These are phyloP conservation scores for Pelmatolapia mariae DNA, from an alignment of 2,113 vertebrate genomes.

Conservation along the genomic window DNA sequence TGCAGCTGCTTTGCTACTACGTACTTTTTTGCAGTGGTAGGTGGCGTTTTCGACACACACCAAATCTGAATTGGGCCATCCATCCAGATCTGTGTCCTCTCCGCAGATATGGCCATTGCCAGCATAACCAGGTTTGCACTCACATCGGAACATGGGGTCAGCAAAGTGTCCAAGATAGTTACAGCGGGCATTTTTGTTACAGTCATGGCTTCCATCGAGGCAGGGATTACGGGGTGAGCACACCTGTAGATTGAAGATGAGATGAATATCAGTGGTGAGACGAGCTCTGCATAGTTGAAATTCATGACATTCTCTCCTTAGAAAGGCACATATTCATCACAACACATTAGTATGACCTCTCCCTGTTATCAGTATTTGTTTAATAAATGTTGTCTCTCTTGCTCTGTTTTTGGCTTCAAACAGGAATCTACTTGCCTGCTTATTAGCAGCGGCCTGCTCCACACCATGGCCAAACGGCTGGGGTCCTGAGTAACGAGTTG, in stretches of 20 bases:
- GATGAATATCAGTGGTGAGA: background rate
- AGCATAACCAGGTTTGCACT: slow-evolving; percentile 95
- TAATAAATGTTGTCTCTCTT: background rate
- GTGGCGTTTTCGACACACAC: slow-evolving; percentile 95
- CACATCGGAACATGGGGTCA: slow-evolving; percentile 95
- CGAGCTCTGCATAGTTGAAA: background rate
- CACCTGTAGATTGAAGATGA: slow-evolving; percentile 66
- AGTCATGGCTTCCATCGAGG: slow-evolving; percentile 91
- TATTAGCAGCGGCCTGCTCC: slow-evolving; percentile 84
- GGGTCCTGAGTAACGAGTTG: slow-evolving; percentile 83
- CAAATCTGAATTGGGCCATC: slow-evolving; percentile 94
- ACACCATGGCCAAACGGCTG: slow-evolving; percentile 89
- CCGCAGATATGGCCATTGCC: slow-evolving; percentile 97
- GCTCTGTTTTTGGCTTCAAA: background rate
- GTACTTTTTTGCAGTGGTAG: slow-evolving; percentile 96
- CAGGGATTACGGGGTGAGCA: slow-evolving; percentile 96
- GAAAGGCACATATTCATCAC: background rate
- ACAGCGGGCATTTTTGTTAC: slow-evolving; percentile 95
- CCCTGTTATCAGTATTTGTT: background rate
- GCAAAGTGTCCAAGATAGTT: slow-evolving; percentile 95
- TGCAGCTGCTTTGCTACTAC: background rate
- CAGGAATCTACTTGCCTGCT: slow-evolving; percentile 79
- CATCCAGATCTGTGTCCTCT: slow-evolving; percentile 95
- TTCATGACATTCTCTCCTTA: background rate
- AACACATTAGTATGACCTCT: background rate